Conservation (phyloP, 2,113 vertebrate species). For the Boulengerochromis microlepis region DNA sequence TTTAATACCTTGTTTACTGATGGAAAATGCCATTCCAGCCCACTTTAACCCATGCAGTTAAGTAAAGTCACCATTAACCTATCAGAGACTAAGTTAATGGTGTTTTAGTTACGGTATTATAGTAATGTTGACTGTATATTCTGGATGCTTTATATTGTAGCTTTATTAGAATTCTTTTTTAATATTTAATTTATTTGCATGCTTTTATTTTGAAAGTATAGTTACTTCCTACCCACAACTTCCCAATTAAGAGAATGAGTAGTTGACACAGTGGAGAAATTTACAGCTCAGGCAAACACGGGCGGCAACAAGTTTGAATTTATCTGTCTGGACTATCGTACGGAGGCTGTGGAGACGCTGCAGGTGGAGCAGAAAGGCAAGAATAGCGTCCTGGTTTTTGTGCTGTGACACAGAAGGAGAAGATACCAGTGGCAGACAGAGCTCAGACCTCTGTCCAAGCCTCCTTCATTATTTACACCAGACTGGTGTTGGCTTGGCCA, state of each 20-base stretch:
- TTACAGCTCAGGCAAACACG: background rate
- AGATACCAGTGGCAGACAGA: fast-evolving
- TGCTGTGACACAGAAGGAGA: background rate
- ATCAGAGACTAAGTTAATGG: background rate
- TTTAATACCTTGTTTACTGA: background rate
- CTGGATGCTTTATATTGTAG: background rate
- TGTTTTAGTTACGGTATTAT: background rate
- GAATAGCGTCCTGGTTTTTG: fast-evolving
- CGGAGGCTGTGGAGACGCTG: background rate
- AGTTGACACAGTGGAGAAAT: background rate
- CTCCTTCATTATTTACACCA: background rate
- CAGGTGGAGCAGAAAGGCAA: background rate
- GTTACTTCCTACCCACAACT: background rate
- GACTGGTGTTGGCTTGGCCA: background rate
- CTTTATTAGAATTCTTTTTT: background rate
- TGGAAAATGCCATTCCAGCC: fast-evolving
- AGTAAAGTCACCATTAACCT: background rate
- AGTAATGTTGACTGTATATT: background rate
- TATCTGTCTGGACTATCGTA: background rate
- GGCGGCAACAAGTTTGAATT: background rate
- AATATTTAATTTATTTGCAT: background rate
- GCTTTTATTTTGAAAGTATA: background rate
- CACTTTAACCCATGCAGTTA: background rate
- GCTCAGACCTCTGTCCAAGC: background rate
- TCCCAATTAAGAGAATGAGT: background rate